A percentile compares a stretch with the other conserved stretches of the same genome.
These are phyloP conservation scores for Rhinoraja longicauda DNA, from an alignment of 2,797 vertebrate species.

Conservation along the genomic window DNA sequence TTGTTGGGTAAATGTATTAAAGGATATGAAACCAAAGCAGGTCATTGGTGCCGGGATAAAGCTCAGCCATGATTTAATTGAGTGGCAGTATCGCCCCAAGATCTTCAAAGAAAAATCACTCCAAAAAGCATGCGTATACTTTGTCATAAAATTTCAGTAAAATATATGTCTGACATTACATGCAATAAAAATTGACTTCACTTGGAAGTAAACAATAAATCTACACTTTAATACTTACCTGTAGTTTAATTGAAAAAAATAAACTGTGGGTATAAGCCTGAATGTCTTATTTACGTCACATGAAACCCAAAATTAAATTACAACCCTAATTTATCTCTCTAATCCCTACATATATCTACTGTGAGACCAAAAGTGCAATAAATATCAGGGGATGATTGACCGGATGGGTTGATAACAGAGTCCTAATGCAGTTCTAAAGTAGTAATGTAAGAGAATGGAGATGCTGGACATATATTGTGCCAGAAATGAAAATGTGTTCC, in stretches of 20 bases:
- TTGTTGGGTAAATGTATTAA: neutral
- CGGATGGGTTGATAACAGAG: neutral
- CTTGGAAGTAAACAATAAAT: neutral
- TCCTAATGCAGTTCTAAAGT: neutral
- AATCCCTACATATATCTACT: neutral
- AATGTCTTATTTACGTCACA: neutral
- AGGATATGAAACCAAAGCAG: neutral
- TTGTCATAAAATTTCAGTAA: neutral
- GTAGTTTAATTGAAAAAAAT: neutral
- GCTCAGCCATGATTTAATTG: neutral
- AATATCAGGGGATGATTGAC: neutral
- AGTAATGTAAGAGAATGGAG: neutral
- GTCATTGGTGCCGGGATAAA: neutral
- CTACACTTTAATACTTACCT: neutral
- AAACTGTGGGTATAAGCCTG: neutral
- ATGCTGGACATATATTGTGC: neutral
- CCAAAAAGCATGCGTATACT: neutral
- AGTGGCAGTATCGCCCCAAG: neutral
- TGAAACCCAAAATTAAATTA: neutral
- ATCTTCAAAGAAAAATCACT: neutral
- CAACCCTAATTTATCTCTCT: neutral
- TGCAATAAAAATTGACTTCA: neutral
- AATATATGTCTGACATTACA: neutral
- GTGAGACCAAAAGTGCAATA: neutral
- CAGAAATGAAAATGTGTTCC: neutral